phyloP scores from a whole-genome alignment of 2,797 vertebrate genomes.

The Eidolon dupreanum region DNA sequence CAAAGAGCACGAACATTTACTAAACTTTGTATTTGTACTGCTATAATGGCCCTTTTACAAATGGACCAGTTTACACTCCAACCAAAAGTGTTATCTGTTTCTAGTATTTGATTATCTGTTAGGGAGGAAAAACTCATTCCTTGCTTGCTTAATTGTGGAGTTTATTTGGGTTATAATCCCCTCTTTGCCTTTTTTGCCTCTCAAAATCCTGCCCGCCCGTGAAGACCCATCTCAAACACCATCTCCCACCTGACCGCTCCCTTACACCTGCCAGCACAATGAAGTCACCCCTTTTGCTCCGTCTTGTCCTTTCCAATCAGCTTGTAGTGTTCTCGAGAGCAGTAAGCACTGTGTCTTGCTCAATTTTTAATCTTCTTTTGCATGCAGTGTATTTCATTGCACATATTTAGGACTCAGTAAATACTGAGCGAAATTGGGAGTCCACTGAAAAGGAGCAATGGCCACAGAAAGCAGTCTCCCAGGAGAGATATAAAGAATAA shows the following conservation, averaged over 20 bases:
- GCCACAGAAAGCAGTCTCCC: not conserved
- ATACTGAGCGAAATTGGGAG: not conserved
- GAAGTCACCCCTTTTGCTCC: not conserved
- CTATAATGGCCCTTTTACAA: not conserved
- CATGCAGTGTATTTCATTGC: not conserved
- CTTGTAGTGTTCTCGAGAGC: not conserved
- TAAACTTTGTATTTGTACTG: not conserved
- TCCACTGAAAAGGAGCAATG: not conserved
- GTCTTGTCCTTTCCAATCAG: not conserved
- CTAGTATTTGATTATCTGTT: not conserved
- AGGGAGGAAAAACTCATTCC: not conserved
- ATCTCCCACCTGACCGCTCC: not conserved
- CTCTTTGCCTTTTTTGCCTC: not conserved
- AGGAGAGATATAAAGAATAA: not conserved
- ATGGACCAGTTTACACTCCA: not conserved
- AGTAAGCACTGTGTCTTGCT: not conserved
- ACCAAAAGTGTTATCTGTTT: not conserved
- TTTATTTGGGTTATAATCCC: not conserved
- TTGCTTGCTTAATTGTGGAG: not conserved
- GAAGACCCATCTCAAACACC: not conserved
- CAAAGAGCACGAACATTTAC: not conserved
- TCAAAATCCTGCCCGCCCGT: not conserved
- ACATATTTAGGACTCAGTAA: not conserved
- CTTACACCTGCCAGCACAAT: too few species aligned
- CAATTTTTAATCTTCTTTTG: not conserved